Evolutionary conservation across 2,113 vertebrate genomes (phyloP), one percentile per base, ranked within the genome.

Genomic region (Gopherus evgoodei): DNA sequence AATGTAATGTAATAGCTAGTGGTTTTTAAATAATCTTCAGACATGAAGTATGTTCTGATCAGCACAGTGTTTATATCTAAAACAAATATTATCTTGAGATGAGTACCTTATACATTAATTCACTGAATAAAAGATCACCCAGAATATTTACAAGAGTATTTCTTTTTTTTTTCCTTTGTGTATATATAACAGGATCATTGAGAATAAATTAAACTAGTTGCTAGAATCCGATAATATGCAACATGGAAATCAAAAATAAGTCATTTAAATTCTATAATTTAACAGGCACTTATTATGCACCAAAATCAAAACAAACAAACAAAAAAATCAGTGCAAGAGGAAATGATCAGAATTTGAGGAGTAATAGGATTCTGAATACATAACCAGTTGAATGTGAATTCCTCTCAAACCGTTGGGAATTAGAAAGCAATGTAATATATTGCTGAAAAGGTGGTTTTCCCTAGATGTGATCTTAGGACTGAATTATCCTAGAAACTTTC

Each of bases 1-100:
- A 72, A 83, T 57, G 85, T 92, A 76, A 92, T 87, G 79, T 96
- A 88, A 83, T 93, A 93, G 81, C 78, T 93, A 83, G 83, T 94
- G 86, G 90, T 89, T 94, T 96, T 49, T 38, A 88, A 94, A 80
- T 96, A 11, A 81, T 88, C 53, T 59, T 96, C 47, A 0, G 90
- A 54, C 86, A 65, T 78, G 25, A 47, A 78, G 12, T 78, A 44
- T 78, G 75, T 90, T 94, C 94, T 96, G 92, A 92, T 31, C 49
- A 52, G 11, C 75, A 52, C 14, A 6, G 59, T 62, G 38, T 92
- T 81, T 91, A 72, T 83, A 78, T 84, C 93, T 83, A 81, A n/a
- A 95, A 83, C 62, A 91, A 79, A 86, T 93, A 19, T 83, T 65
- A 86, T 83, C 86, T 93, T 38, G 83, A 90, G 83, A 75, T 49